These are phyloP conservation scores for Acrocera orbiculus DNA, from an alignment of 2,888 invertebrate genomes.

Conservation along the genomic window DNA sequence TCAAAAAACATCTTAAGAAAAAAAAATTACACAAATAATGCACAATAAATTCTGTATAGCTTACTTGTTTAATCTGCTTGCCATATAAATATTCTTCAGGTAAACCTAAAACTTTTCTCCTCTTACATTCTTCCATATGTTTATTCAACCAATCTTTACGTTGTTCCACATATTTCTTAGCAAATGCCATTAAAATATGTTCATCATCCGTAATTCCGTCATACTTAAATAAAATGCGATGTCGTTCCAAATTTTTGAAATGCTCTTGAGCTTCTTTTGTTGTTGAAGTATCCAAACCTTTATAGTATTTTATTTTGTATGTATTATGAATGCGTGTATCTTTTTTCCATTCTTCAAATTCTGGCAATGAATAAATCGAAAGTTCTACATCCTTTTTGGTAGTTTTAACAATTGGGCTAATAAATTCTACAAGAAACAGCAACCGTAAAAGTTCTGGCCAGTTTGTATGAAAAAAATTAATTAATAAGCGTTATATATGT, in stretches of 20 bases:
- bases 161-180: constrained; percentile 86
- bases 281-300: constrained; percentile 99
- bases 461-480: constrained; percentile 97
- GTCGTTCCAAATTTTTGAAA: constrained; percentile 87
- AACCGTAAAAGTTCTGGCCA: constrained; percentile 86
- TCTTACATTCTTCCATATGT: constrained; percentile 85
- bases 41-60: no score
- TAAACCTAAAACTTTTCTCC: constrained; percentile 66
- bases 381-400: constrained; percentile 65
- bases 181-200: constrained; percentile 85
- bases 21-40: no score
- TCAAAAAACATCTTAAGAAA: no score
- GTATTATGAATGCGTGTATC: constrained; percentile 78
- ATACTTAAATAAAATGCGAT: constrained; percentile 80
- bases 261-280: constrained; percentile 98
- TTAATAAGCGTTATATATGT: constrained; percentile 94
- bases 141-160: constrained; percentile 93
- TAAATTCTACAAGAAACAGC: constrained; percentile 95
- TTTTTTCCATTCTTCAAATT: constrained; percentile 94
- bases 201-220: constrained; percentile 77
- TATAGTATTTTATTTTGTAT: constrained; percentile 97
- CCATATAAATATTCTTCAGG: no score
- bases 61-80: no score
- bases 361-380: constrained; percentile 91
- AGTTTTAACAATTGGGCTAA: constrained; percentile 97